Evolutionary conservation across 2,888 invertebrate genomes (phyloP), one percentile per base, ranked within the genome.

Genomic region (Rutpela maculata): DNA sequence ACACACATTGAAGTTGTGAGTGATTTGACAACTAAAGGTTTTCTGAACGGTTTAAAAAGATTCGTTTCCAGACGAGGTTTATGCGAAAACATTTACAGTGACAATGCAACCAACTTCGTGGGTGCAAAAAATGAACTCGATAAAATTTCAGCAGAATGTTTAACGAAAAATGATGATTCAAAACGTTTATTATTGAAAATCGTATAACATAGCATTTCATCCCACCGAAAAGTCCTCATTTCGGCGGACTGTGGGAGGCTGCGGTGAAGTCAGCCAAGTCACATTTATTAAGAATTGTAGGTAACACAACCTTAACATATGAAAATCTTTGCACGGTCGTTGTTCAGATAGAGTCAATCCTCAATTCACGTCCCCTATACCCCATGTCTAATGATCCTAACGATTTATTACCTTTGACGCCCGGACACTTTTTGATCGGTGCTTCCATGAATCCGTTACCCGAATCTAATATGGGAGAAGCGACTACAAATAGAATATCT

Each of bases 51-150:
- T 10, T 19, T 71, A 1, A 57, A 59, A 60, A 57, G 57, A 12
- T 71, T 71, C 31, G 35, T 71, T 1, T 12, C 31, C 1, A n/a
- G 71, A n/a, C 26, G 71, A 19, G 57, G 71, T 17, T 15, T 60
- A n/a, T 60, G 60, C 38, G 17, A n/a, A 11, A 6, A 60, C 17
- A 35, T 71, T 31, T 71, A 17, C 10, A 17, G 17, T 35, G 57
- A 71, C 18, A 71, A 71, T 31, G 59, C 19, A 35, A 60, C 59
- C 0, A 71, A 71, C 12, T 71, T 71, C 18, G 71, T 71, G 11
- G 71, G 57, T 1, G 71, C 57, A 15, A 9, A 7, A 1, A 71
- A 71, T 1, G 35, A 59, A 22, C 15, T 71, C 7, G 18, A 15
- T 1, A n/a, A 59, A 26, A 55, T 68, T 31, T 35, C 56, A 59